Conservation (phyloP, 1,140 invertebrate species). For the Lucilia cuprina region DNA sequence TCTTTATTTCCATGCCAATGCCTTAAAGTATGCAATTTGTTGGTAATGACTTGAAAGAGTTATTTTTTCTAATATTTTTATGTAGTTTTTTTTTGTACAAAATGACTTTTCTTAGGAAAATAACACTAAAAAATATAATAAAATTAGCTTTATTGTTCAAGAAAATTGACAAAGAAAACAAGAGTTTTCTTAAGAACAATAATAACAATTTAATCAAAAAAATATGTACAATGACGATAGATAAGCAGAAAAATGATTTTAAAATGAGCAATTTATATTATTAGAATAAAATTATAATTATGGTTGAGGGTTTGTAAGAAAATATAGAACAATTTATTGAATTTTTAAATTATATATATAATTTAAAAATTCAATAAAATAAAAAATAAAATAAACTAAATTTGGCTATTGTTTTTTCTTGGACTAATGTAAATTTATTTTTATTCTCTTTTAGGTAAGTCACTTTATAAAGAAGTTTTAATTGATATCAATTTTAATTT, state of each 20-base stretch:
- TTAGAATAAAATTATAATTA: too few species aligned
- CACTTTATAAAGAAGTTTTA: too few species aligned
- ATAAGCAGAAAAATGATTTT: not conserved
- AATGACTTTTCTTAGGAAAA: not conserved
- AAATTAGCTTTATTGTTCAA: not conserved
- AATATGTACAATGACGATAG: not conserved
- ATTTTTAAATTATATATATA: too few species aligned
- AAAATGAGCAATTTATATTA: not conserved
- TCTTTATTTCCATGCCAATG: conserved; percentile 15
- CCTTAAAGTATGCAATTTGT: conserved; percentile 25
- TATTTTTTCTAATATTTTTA: not conserved
- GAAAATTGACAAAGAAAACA: not conserved
- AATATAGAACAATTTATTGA: too few species aligned
- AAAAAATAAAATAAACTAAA: too few species aligned
- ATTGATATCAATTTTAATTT: too few species aligned
- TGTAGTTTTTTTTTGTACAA: not conserved
- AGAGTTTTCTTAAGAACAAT: not conserved
- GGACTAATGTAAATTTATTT: too few species aligned
- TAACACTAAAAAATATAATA: not conserved
- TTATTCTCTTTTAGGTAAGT: too few species aligned
- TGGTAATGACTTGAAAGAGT: conserved; percentile 4
- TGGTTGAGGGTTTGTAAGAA: too few species aligned
- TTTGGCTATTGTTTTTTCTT: too few species aligned
- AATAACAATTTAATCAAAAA: not conserved
- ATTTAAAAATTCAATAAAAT: too few species aligned